phyloP scores from a whole-genome alignment of 2,888 invertebrate species.

The Perizoma flavofasciatum region DNA sequence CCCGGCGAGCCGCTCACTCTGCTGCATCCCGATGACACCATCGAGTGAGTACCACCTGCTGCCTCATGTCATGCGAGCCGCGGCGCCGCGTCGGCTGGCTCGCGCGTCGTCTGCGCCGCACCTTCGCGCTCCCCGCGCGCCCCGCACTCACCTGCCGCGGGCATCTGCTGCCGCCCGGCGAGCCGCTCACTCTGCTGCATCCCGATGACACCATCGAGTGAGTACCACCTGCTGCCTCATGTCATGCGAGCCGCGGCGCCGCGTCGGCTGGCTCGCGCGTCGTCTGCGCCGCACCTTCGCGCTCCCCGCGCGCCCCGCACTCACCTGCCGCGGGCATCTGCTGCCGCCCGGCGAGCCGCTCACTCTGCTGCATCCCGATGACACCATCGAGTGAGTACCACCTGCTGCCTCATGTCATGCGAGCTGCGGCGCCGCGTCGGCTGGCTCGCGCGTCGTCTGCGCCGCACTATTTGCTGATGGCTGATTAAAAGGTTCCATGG shows the following conservation, averaged over 20 bases:
- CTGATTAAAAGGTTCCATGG: too few species aligned
- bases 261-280: slow-evolving; percentile 21
- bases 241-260: background rate
- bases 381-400: slow-evolving; percentile 55
- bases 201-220: slow-evolving; percentile 58
- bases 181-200: slow-evolving; percentile 59
- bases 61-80: slow-evolving; percentile 32
- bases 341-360: slow-evolving; percentile 66
- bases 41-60: slow-evolving; percentile 55
- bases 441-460: slow-evolving; percentile 46
- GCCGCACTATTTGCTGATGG: too few species aligned
- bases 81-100: slow-evolving; percentile 53
- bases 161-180: slow-evolving; percentile 62
- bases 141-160: slow-evolving; percentile 49
- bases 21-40: slow-evolving; percentile 53
- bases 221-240: slow-evolving; percentile 36
- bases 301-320: slow-evolving; percentile 45
- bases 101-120: slow-evolving; percentile 51
- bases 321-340: slow-evolving; percentile 53
- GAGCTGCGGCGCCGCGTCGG: too few species aligned
- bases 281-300: slow-evolving; percentile 54
- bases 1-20: slow-evolving; percentile 60
- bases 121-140: slow-evolving; percentile 47
- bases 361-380: slow-evolving; percentile 54
- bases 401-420: background rate